Evolutionary conservation across 1,140 invertebrate species (phyloP).

Genomic region (Dreissena rostriformis): DNA sequence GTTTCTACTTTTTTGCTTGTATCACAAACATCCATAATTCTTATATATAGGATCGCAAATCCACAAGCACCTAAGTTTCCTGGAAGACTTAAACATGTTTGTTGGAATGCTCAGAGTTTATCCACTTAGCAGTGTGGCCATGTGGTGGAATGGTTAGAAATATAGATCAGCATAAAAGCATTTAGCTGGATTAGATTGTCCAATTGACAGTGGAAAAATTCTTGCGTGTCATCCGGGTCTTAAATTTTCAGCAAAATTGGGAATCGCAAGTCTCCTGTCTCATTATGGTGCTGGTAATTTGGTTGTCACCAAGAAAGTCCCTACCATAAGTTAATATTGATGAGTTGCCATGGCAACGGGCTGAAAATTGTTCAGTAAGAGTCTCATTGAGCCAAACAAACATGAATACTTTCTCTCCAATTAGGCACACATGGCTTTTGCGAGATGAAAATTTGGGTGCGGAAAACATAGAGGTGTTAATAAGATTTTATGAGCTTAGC

Average conservation of each 20-base stretch:
- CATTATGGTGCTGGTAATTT: constrained; percentile 50
- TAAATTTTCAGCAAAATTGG: constrained; percentile 39
- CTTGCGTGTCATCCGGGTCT: constrained; percentile 9
- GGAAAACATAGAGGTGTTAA: constrained; percentile 7
- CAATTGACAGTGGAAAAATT: no score
- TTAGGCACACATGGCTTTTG: not conserved
- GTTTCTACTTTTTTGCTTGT: no score
- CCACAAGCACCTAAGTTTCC: no score
- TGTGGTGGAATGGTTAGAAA: no score
- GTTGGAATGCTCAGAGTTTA: no score
- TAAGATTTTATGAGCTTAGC: not conserved
- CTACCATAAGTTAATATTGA: constrained; percentile 55
- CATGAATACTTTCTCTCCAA: constrained; percentile 14
- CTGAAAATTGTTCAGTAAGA: constrained; percentile 21
- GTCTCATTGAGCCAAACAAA: constrained; percentile 35
- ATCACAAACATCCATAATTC: no score
- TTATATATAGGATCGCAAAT: no score
- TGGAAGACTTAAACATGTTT: no score
- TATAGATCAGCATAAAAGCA: no score
- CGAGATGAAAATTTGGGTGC: not conserved
- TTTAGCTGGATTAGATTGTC: no score
- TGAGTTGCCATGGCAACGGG: constrained; percentile 39
- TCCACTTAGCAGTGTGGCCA: no score
- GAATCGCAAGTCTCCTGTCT: constrained; percentile 42
- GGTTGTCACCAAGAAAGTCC: constrained; percentile 51